Conservation (phyloP, 1,140 invertebrate species). For the Pseudomyrmex dendroicus region DNA sequence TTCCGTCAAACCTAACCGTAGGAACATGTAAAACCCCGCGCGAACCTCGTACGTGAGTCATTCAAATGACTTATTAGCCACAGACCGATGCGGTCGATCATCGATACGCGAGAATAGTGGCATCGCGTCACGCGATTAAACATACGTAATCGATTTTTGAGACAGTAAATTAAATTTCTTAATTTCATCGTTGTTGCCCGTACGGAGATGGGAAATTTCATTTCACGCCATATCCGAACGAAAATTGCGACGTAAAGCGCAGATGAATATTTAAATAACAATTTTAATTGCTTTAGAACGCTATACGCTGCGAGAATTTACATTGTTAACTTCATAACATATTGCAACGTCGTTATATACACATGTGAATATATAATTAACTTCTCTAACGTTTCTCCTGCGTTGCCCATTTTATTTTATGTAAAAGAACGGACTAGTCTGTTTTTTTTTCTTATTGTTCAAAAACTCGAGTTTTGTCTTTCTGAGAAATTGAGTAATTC, state of each 20-base stretch:
- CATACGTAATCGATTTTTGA: background rate
- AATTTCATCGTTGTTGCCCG: background rate
- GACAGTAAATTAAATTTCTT: background rate
- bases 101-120: background rate
- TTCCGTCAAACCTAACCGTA: constrained; percentile 22
- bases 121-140: background rate
- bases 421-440: background rate
- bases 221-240: background rate
- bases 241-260: background rate
- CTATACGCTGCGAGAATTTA: background rate
- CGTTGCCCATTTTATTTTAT: background rate
- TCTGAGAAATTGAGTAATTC: too few species aligned
- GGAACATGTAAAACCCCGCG: constrained; percentile 53
- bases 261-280: too few species aligned
- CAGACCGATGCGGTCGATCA: background rate
- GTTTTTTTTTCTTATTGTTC: background rate
- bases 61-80: constrained; percentile 70
- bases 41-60: constrained; percentile 61
- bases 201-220: constrained; percentile 6
- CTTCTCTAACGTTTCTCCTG: background rate
- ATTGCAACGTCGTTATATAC: background rate
- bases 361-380: background rate
- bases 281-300: background rate
- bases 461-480: too few species aligned
- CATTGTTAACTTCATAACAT: constrained; percentile 26